Evolutionary conservation across 2,888 invertebrate species (phyloP).

Genomic region (Trichopria drosophilae): DNA sequence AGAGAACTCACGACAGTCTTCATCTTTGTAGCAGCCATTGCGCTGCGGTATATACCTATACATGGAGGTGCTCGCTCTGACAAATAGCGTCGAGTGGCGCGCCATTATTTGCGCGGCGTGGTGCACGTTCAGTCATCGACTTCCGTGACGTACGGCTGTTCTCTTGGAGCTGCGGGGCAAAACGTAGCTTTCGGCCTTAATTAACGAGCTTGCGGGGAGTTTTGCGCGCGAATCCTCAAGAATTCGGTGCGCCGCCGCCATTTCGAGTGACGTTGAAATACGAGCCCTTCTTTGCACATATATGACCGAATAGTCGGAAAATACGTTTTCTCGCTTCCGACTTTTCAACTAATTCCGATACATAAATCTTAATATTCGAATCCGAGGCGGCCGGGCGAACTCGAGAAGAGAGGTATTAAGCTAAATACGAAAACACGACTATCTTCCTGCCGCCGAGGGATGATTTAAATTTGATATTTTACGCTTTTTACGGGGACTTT

Average conservation of each 20-base stretch:
- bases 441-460: too few species aligned
- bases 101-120: constrained; percentile 32
- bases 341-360: too few species aligned
- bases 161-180: constrained; percentile 30
- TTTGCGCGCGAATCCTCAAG: constrained; percentile 35
- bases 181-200: constrained; percentile 37
- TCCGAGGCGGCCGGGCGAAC: too few species aligned
- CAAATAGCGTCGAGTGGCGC: constrained; percentile 35
- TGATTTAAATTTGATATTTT: too few species aligned
- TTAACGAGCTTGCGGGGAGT: constrained; percentile 37
- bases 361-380: too few species aligned
- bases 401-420: too few species aligned
- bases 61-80: constrained; percentile 16
- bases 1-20: constrained; percentile 14
- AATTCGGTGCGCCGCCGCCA: constrained; percentile 31
- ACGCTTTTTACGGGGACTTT: too few species aligned
- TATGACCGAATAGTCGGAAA: too few species aligned
- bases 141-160: constrained; percentile 35
- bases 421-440: too few species aligned
- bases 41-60: neutral
- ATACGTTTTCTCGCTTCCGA: too few species aligned
- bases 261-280: constrained; percentile 37
- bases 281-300: constrained; percentile 22
- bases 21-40: constrained; percentile 8
- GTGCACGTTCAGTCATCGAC: constrained; percentile 31